Base-by-base conservation (phyloP, 2,888 invertebrate species). In the Phanerotoma sp. region DNA sequence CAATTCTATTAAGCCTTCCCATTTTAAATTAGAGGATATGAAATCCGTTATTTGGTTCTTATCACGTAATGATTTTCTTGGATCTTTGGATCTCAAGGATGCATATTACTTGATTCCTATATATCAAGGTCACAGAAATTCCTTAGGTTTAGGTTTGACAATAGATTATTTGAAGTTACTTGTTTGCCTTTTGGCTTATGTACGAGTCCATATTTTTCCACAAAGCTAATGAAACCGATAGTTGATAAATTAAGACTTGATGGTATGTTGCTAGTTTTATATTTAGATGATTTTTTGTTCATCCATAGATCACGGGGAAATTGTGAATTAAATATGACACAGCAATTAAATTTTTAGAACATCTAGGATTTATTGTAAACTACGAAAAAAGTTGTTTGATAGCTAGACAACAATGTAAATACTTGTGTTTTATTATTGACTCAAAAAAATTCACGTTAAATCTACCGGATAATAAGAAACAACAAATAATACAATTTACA, bases 201-300 rank as follows among this genome's bases (percentile, higher is more conserved):
- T 9, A 42, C 51, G 5, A 44, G 37, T 10, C 44, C 35, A 4
- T 51, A 35, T n/a, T 6, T 44, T n/a, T 51, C 25, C 18, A 51
- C 42, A 4, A 51, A 44, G 15, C 11, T 51, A 11, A 44, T 42
- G 42, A 44, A 51, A 11, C 44, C 51, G 4, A 30, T 51, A n/a
- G 21, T 51, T 0, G 3, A 38, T 20, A 25, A 2, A 16, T 10
- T 51, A 51, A 56, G 15, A 55, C 21, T 13, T 15, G 13, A 13
- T 4, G 37, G 47, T 10, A 48, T 58, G 5, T 9, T 51, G 1
- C 38, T 42, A 1, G 42, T 61, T 2, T 32, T 63, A 13, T 62
- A 64, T 21, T 21, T 62, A 2, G 62, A 66, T 33, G 63, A 64
- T 51, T 48, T 66, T 46, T 35, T 62, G 2, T 58, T 58, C 15